Base-by-base conservation (phyloP, 2,113 vertebrate genomes). In the Macaca fascicularis region DNA sequence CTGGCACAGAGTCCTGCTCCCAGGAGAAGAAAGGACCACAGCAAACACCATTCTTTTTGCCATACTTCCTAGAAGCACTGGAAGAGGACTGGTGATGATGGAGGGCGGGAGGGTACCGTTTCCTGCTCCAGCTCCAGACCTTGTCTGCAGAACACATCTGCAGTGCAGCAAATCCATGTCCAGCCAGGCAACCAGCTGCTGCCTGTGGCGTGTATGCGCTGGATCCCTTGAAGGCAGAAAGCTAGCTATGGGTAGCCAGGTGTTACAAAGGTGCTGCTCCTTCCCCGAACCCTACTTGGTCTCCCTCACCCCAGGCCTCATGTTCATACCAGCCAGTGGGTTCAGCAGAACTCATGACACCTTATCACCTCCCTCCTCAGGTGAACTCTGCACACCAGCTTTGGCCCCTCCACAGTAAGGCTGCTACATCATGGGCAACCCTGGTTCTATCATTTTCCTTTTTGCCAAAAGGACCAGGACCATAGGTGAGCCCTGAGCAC, bases 231-330 rank as follows among this genome's bases (percentile, higher is more conserved):
- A 88, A 93, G 93, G 75, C 50, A 85, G 64, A 80, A 96, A 90
- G 80, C 69, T 90, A 83, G 69, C n/a, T 48, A 19, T 70, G 69
- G 55, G 80, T 93, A 92, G 69, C 50, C 23, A 78, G 70, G 81
- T 78, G n/a, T 94, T 85, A 92, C n/a, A 87, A 94, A 97, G 94
- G 95, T 97, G 93, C 97, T 97, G 78, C 93, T 98, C 23, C 69
- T 92, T 93, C 6, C 52, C 70, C 50, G 20, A 89, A 52, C 45
- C 79, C 79, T 52, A 13, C 86, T 6, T 61, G 40, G 79, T 91
- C 70, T 70, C 74, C 90, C 45, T 93, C 5, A 35, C 90, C 50
- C 84, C 67, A 94, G 57, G 67, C 30, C 61, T 91, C 40, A 22
- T 30, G n/a, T 81, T 72, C 40, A 74, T 55, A 75, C 35, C 50